phyloP scores from a whole-genome alignment of 1,140 invertebrate genomes.

The Potamilus streckersoni region DNA sequence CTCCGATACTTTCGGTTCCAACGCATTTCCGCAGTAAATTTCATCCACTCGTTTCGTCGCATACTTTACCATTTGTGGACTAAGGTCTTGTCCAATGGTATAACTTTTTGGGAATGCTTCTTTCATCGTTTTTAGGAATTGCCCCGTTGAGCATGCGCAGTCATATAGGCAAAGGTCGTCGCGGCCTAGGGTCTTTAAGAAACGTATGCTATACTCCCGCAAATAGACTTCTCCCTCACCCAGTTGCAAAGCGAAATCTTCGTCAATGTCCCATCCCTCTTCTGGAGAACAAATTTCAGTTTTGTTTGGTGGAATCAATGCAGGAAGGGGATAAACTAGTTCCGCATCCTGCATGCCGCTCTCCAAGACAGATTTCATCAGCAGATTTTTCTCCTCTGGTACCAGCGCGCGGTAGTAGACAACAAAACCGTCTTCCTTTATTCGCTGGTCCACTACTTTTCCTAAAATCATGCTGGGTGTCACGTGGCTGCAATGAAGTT shows the following conservation, averaged over 20 bases:
- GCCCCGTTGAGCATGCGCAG: slow-evolving; percentile 48
- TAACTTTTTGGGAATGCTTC: slow-evolving; percentile 29
- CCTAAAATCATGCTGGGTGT: slow-evolving; percentile 44
- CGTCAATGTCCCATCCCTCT: slow-evolving; percentile 52
- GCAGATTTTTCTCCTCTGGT: slow-evolving; percentile 34
- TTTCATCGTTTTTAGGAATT: slow-evolving; percentile 47
- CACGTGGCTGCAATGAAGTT: slow-evolving; percentile 48
- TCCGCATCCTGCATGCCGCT: slow-evolving; percentile 31
- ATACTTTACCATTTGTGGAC: slow-evolving; percentile 44
- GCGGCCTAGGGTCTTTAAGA: slow-evolving; percentile 34
- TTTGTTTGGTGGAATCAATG: slow-evolving; percentile 29
- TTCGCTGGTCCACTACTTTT: slow-evolving; percentile 35
- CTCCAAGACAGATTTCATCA: slow-evolving; percentile 43
- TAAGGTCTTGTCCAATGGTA: slow-evolving; percentile 45
- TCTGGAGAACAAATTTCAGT: slow-evolving; percentile 44
- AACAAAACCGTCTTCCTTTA: slow-evolving; percentile 39
- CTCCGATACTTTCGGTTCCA: slow-evolving; percentile 39
- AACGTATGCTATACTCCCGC: slow-evolving; percentile 36
- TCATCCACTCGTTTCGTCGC: slow-evolving; percentile 45
- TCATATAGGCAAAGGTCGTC: slow-evolving; percentile 42
- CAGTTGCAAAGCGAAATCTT: slow-evolving; percentile 43
- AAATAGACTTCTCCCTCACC: slow-evolving; percentile 48
- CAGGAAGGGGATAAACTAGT: slow-evolving; percentile 42
- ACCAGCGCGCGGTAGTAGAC: slow-evolving; percentile 40
- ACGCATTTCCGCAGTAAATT: slow-evolving; percentile 41